Conservation (phyloP, 2,888 invertebrate species). For the Elegia similella region DNA sequence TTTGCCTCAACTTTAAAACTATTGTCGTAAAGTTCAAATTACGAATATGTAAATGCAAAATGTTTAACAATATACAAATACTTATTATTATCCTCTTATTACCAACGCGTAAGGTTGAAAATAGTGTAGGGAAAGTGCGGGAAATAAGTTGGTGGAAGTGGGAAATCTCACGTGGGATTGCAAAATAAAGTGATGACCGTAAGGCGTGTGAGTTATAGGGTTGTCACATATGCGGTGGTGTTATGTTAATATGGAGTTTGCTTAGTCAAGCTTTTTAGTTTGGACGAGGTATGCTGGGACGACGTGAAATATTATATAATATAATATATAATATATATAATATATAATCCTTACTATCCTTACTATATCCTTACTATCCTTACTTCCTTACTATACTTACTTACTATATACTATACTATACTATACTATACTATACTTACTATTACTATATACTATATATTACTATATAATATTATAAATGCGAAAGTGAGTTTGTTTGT, state of each 20-base stretch:
- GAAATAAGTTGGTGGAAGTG: constrained; percentile 26
- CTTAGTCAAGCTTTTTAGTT: constrained; percentile 15
- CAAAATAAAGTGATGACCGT: constrained; percentile 61
- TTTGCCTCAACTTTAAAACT: constrained; percentile 23
- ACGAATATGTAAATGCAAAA: neutral
- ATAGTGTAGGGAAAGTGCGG: constrained; percentile 1
- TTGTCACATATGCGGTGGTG: constrained; percentile 41
- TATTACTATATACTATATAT: too few relatives aligned
- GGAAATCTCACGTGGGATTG: constrained; percentile 54
- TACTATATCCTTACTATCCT: too few relatives aligned
- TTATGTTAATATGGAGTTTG: constrained; percentile 28
- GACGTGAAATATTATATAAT: constrained; percentile 16
- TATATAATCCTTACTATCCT: too few relatives aligned
- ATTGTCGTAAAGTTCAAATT: constrained; percentile 25
- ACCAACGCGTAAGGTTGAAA: constrained; percentile 17
- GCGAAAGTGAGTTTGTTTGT: too few relatives aligned
- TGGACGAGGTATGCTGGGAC: neutral
- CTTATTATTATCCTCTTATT: constrained; percentile 21
- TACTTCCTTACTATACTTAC: too few relatives aligned
- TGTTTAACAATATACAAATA: constrained; percentile 18
- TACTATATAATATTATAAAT: too few relatives aligned
- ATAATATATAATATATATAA: too few relatives aligned
- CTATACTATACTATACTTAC: too few relatives aligned
- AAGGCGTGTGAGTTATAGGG: constrained; percentile 53
- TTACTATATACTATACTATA: too few relatives aligned